A percentile compares a stretch with the other conserved stretches of the same genome.
Evolutionary conservation across 1,140 invertebrate species (phyloP).

Genomic region (Oryzaephilus surinamensis): DNA sequence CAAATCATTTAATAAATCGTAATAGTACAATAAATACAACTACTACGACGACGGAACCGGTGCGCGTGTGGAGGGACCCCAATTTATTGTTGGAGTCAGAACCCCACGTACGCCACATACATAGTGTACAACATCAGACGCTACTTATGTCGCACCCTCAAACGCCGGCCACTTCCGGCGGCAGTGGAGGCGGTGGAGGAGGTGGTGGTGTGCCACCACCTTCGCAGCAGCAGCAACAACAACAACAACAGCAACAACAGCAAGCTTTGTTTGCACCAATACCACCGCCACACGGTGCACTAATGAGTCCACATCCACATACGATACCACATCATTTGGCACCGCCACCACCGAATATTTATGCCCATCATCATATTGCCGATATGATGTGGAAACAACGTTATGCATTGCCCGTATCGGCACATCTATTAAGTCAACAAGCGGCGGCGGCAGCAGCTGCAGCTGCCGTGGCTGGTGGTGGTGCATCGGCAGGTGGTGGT

Average conservation of each 20-base stretch:
- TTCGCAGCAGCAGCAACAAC: constrained; percentile 25
- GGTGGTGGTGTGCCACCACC: constrained; percentile 22
- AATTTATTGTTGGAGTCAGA: constrained; percentile 37
- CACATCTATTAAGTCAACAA: constrained; percentile 27
- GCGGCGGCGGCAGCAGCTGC: too few relatives aligned
- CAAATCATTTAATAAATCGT: background rate
- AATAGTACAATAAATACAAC: background rate
- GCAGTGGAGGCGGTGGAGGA: constrained; percentile 24
- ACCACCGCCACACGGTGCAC: constrained; percentile 22
- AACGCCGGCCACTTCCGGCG: constrained; percentile 23
- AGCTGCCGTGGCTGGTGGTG: constrained; percentile 34
- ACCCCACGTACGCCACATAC: constrained; percentile 41
- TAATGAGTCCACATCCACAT: constrained; percentile 31
- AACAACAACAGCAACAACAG: constrained; percentile 18
- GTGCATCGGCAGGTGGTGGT: too few relatives aligned
- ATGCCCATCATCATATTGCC: constrained; percentile 36
- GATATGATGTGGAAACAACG: constrained; percentile 34
- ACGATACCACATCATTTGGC: constrained; percentile 39
- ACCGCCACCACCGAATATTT: constrained; percentile 38
- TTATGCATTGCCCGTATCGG: constrained; percentile 35
- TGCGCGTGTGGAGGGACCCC: constrained; percentile 43
- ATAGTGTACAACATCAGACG: constrained; percentile 42
- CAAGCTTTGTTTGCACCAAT: constrained; percentile 26
- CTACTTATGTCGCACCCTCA: constrained; percentile 44
- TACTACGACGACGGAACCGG: constrained; percentile 21